Percentiles rank a stretch among this genome's conserved stretches.
Evolutionary conservation across 2,888 invertebrate species (phyloP).

Genomic region (Drosophila anceps): DNA sequence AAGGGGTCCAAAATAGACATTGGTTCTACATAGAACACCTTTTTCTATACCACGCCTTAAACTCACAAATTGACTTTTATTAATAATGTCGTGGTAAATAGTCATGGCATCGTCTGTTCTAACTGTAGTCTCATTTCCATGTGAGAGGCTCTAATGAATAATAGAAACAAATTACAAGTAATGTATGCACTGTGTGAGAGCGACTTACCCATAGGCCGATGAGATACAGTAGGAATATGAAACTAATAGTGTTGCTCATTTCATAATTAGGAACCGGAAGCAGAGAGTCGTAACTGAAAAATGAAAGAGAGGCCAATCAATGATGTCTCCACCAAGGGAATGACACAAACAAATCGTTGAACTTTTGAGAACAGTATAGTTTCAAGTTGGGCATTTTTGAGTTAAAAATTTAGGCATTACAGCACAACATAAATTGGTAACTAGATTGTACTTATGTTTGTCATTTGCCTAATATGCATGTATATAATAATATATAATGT

Average conservation of each 20-base stretch:
- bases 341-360: neutral
- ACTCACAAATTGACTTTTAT: neutral
- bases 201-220: slow-evolving; percentile 29
- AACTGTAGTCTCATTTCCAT: neutral
- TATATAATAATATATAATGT: neutral
- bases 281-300: slow-evolving; percentile 10
- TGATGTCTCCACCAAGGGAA: neutral
- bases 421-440: neutral
- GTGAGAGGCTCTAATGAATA: neutral
- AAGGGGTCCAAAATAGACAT: neutral
- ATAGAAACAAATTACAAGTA: neutral
- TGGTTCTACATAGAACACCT: neutral
- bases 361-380: slow-evolving; percentile 2
- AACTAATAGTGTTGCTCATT: neutral
- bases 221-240: slow-evolving; percentile 17
- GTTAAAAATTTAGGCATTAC: neutral
- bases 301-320: slow-evolving; percentile 7
- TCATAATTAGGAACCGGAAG: slow-evolving; percentile 12
- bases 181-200: too few relatives aligned
- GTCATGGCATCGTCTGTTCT: neutral
- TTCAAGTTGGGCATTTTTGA: slow-evolving; percentile 10
- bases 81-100: neutral
- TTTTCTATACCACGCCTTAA: neutral
- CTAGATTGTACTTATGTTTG: neutral
- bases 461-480: slow-evolving; percentile 17